Evolutionary conservation across 1,140 invertebrate genomes (phyloP).

Genomic region (Trichonephila clavata): DNA sequence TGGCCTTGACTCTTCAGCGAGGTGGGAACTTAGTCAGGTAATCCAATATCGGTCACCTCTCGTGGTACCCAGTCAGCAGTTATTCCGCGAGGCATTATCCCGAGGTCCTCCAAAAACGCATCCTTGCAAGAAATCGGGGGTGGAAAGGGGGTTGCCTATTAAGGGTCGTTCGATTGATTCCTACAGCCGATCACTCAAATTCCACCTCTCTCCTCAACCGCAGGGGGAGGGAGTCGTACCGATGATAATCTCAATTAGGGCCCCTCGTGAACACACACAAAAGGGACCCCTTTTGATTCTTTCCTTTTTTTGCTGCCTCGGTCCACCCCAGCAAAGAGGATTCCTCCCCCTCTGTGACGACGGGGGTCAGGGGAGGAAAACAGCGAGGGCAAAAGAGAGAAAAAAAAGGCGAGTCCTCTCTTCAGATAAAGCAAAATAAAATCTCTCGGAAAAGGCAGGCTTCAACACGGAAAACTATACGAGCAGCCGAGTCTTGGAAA

Average conservation of each 20-base stretch:
- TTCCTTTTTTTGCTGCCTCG: not conserved
- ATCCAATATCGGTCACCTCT: not conserved
- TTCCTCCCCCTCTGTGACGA: slow-evolving; percentile 19
- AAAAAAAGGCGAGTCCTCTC: slow-evolving; percentile 40
- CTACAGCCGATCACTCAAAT: slow-evolving; percentile 60
- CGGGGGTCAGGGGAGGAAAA: slow-evolving; percentile 42
- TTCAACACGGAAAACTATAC: slow-evolving; percentile 5
- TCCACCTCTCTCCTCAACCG: slow-evolving; percentile 14
- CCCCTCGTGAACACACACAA: slow-evolving; percentile 34
- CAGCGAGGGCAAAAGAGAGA: not conserved
- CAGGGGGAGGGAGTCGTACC: slow-evolving; percentile 6
- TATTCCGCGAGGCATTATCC: slow-evolving; percentile 4
- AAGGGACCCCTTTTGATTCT: not conserved
- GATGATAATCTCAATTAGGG: slow-evolving; percentile 74
- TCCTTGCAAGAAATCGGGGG: not conserved
- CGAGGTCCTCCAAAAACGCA: slow-evolving; percentile 8
- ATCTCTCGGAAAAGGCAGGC: slow-evolving; percentile 43
- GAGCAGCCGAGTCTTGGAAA: slow-evolving; percentile 47
- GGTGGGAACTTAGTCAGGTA: not conserved
- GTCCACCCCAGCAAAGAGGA: slow-evolving; percentile 8
- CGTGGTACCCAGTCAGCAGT: not conserved
- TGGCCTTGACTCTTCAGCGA: not conserved
- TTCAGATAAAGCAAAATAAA: slow-evolving; percentile 68
- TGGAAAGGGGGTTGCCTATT: slow-evolving; percentile 40
- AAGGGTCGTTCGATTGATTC: slow-evolving; percentile 63